Base-by-base conservation (phyloP, 1,140 invertebrate genomes). In the Phenacoccus solenopsis region DNA sequence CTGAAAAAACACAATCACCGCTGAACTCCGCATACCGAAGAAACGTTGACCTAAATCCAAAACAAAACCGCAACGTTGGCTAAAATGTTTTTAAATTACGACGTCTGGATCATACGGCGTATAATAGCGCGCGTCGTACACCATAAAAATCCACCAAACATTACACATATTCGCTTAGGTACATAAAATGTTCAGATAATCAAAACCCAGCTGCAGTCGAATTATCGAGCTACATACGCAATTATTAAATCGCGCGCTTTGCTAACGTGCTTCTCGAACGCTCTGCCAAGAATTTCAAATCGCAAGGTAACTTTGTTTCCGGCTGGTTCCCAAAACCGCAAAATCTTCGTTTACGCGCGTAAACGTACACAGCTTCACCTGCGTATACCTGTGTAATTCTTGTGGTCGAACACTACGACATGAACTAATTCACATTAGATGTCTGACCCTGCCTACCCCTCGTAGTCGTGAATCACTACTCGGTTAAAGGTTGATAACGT, bases 381-480 rank as follows among this genome's bases (percentile, higher is more conserved):
- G n/a, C n/a, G n/a, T n/a, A n/a, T n/a, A n/a, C n/a, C n/a, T n/a
- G n/a, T n/a, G n/a, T n/a, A n/a, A n/a, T n/a, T n/a, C n/a, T 7
- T 32, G 30, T 32, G 30, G 30, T 32, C 30, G 30, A 32, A 49
- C 20, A 49, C 38, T n/a, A 49, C 38, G 38, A 49, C 38, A 49
- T 49, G 38, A 49, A 49, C 38, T 49, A 49, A 49, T 49, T 49
- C 38, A 49, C 38, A 49, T n/a, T n/a, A n/a, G n/a, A n/a, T n/a
- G n/a, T n/a, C n/a, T n/a, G n/a, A n/a, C n/a, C n/a, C n/a, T n/a
- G n/a, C n/a, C n/a, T n/a, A n/a, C n/a, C n/a, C n/a, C n/a, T n/a
- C n/a, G n/a, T n/a, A n/a, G n/a, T n/a, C n/a, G n/a, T 49, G 38
- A 49, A 49, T 49, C 38, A 49, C 38, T 49, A n/a, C n/a, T 49